Percentiles rank a stretch among this genome's conserved stretches.
Conservation (phyloP, 2,797 vertebrate species). For the Sarcophilus harrisii region DNA sequence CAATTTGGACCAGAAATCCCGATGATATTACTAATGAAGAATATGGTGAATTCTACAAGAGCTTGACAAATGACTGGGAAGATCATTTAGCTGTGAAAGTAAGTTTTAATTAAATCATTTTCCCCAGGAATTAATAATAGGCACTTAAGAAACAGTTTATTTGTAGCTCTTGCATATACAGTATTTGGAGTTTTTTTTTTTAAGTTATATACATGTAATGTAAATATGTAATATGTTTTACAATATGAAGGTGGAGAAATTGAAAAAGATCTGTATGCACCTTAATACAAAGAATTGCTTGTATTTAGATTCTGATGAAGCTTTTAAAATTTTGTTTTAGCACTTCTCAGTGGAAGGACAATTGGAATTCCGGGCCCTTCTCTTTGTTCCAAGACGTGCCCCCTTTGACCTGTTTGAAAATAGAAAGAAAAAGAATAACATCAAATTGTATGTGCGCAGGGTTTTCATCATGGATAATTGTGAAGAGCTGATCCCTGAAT, state of each 20-base stretch:
- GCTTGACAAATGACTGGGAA: constrained; percentile 97
- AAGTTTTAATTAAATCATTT: neutral
- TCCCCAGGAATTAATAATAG: accelerated
- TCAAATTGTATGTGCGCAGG: constrained; percentile 96
- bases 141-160: neutral
- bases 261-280: neutral
- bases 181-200: neutral
- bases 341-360: constrained; percentile 95
- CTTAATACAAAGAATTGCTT: neutral
- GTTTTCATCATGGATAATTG: constrained; percentile 99
- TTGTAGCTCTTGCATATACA: neutral
- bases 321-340: constrained; percentile 62
- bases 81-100: constrained; percentile 96
- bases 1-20: constrained; percentile 97
- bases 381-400: constrained; percentile 93
- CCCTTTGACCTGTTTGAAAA: constrained; percentile 96
- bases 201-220: too few species aligned
- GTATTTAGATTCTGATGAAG: neutral
- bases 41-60: constrained; percentile 96
- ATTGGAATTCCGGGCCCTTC: constrained; percentile 93
- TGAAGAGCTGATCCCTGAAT: constrained; percentile 96
- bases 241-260: neutral
- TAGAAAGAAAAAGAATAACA: constrained; percentile 95
- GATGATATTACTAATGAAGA: constrained; percentile 96
- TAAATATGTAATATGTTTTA: neutral